Conservation (phyloP, 2,797 vertebrate species). For the Lepilemur septentrionalis region DNA sequence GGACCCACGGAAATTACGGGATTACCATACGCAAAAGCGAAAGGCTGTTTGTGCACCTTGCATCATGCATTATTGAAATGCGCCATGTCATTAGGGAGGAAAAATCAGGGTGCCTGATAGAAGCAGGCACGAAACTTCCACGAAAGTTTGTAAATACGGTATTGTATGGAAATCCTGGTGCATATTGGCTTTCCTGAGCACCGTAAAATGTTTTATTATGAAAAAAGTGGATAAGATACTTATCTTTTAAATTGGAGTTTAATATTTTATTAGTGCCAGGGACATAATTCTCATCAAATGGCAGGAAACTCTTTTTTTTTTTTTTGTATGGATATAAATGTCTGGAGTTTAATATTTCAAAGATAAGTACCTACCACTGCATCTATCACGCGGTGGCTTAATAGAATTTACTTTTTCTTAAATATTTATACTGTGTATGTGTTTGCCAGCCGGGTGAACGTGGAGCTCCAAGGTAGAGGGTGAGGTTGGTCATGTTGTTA, state of each 20-base stretch:
- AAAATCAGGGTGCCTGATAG: slow-evolving; percentile 82
- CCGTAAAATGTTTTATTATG: slow-evolving; percentile 90
- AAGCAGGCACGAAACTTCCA: slow-evolving; percentile 82
- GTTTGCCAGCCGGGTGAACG: slow-evolving; percentile 89
- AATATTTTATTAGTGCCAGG: slow-evolving; percentile 92
- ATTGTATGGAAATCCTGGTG: slow-evolving; percentile 88
- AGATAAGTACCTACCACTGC: slow-evolving; percentile 88
- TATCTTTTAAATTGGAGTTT: slow-evolving; percentile 94
- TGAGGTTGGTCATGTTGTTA: slow-evolving; percentile 31
- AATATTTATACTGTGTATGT: slow-evolving; percentile 88
- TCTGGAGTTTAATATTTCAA: slow-evolving; percentile 91
- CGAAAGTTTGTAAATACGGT: slow-evolving; percentile 92
- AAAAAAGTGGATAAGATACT: slow-evolving; percentile 90
- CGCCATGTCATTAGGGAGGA: slow-evolving; percentile 78
- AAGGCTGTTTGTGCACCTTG: slow-evolving; percentile 80
- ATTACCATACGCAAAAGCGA: slow-evolving; percentile 71
- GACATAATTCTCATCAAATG: slow-evolving; percentile 93
- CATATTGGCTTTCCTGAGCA: slow-evolving; percentile 85
- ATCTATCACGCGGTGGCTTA: slow-evolving; percentile 86
- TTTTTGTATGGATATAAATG: slow-evolving; percentile 88
- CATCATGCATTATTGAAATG: slow-evolving; percentile 84
- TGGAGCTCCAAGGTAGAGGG: slow-evolving; percentile 85
- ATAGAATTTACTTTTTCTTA: slow-evolving; percentile 90
- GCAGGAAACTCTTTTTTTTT: slow-evolving; percentile 87
- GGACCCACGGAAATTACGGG: slow-evolving; percentile 71